A percentile compares a stretch with the other conserved stretches of the same genome.
phyloP scores from a whole-genome alignment of 2,113 vertebrate genomes.

The Lepus timidus region DNA sequence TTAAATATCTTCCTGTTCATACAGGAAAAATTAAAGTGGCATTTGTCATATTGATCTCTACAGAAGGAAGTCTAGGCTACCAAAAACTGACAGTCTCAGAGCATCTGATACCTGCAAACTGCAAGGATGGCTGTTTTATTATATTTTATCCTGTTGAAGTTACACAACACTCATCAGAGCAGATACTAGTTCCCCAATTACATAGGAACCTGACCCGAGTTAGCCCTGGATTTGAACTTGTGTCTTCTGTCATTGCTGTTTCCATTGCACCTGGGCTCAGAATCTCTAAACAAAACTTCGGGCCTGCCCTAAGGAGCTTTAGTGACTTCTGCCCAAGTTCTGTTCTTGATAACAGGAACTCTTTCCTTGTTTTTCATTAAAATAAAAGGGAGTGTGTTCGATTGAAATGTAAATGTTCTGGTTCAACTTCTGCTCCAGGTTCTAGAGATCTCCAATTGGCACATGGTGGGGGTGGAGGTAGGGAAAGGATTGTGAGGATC shows the following conservation, averaged over 20 bases:
- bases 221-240: background rate
- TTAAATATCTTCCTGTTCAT: constrained; percentile 6
- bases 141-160: constrained; percentile 33
- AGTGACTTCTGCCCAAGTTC: background rate
- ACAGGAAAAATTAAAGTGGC: background rate
- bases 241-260: background rate
- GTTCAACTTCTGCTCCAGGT: background rate
- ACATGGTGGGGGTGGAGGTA: background rate
- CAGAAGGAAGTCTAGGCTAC: background rate
- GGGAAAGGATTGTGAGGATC: background rate
- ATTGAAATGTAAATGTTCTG: background rate
- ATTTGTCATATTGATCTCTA: background rate
- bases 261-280: background rate
- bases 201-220: background rate
- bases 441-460: background rate
- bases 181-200: background rate
- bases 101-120: background rate
- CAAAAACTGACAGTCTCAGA: background rate
- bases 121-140: background rate
- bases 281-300: background rate
- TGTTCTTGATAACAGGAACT: background rate
- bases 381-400: background rate
- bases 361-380: background rate
- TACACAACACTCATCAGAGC: background rate
- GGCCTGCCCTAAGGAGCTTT: background rate